Evolutionary conservation across 2,888 invertebrate species (phyloP), one percentile per base, ranked within the genome.

Genomic region (Gonocerus acuteangulatus): DNA sequence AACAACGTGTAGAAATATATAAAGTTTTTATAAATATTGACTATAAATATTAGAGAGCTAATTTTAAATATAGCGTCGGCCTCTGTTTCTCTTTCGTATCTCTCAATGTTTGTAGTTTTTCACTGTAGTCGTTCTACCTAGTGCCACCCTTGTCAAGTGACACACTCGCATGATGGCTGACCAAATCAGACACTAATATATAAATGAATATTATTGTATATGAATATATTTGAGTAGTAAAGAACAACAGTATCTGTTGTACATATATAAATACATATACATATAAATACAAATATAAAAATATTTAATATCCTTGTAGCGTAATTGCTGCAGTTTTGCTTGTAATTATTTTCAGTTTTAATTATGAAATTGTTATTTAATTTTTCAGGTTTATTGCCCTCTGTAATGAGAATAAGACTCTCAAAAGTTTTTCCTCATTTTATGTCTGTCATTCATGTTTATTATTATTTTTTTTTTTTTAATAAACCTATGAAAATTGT

Each of bases 151-250:
- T 54, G 22, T 54, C 39, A 16, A 54, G 54, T 21, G 23, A 36
- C 36, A 54, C 54, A 42, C 54, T 18, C 42, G 54, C 54, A 54
- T 54, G 39, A 54, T 42, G 39, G 36, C 54, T 54, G 54, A 54
- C 54, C 54, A 54, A 54, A 32, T 54, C 54, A 54, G 36, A 39
- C 39, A 54, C 54, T 54, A 60, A 60, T 49, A 59, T 58, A 59
- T 19, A 49, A 34, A 51, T 59, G 48, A 44, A 49, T 49, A 59
- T 60, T 48, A 34, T 36, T 60, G 39, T 51, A 60, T 51, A 51
- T 51, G 48, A 42, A 49, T 36, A 48, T 48, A 48, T 18, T 51
- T 48, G 15, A 60, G 39, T 48, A 48, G 48, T 51, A 44, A 39
- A 60, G 23, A 60, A 19, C 59, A 59, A 48, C 42, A 39, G 48